phyloP scores from a whole-genome alignment of 2,113 vertebrate species.

The Menura novaehollandiae region DNA sequence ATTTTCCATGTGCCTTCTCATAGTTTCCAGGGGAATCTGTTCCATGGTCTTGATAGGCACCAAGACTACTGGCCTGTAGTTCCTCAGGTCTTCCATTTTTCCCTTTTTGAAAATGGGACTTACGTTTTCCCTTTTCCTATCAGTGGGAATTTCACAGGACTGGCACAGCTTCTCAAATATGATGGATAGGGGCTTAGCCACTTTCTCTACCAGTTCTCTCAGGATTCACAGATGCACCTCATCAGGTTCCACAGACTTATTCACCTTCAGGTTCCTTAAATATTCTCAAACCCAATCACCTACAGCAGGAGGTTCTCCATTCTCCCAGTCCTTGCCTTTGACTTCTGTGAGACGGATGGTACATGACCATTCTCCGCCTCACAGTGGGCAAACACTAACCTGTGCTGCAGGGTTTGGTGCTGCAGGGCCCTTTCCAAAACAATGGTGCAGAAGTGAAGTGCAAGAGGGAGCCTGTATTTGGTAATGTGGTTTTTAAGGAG shows the following conservation, averaged over 20 bases:
- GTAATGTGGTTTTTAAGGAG: not conserved
- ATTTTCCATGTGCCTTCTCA: not conserved
- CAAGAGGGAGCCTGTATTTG: not conserved
- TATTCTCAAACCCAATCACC: not conserved
- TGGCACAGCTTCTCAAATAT: not conserved
- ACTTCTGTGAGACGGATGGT: not conserved
- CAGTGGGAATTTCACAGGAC: not conserved
- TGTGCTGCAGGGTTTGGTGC: not conserved
- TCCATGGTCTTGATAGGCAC: not conserved
- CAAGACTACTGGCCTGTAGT: accelerated
- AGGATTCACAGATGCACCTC: not conserved
- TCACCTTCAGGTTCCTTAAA: not conserved
- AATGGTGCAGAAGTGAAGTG: not conserved
- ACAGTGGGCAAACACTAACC: not conserved
- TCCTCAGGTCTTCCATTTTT: not conserved
- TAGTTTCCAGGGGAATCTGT: not conserved
- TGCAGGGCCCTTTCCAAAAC: not conserved
- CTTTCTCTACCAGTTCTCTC: not conserved
- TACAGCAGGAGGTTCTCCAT: not conserved
- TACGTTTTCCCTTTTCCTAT: not conserved
- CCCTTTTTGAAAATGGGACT: not conserved
- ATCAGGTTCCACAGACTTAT: not conserved
- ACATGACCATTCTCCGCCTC: not conserved
- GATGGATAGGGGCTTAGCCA: not conserved
- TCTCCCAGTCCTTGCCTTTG: not conserved